Conservation (phyloP, 23 tunicate species). For the Styela plicata region DNA sequence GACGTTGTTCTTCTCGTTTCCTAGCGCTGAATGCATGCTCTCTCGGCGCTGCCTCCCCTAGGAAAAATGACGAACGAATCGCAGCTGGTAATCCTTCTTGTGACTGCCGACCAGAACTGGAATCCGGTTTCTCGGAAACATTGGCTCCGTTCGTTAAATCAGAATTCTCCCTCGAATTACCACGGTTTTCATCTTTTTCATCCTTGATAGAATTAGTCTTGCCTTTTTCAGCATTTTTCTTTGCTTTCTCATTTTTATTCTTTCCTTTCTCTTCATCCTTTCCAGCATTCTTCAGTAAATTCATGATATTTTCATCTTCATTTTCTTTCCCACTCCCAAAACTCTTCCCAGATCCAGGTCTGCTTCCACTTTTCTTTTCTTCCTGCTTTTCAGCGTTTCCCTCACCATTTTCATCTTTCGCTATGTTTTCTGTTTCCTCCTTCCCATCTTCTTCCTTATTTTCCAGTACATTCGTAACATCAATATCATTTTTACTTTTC, state of each 20-base stretch:
- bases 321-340: not conserved
- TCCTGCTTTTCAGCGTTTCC: constrained; percentile 3
- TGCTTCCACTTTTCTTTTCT: not conserved
- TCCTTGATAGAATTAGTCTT: constrained; percentile 4
- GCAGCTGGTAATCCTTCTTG: constrained; percentile 59
- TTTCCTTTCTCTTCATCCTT: not conserved
- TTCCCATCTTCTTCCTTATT: constrained; percentile 21
- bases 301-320: constrained; percentile 1
- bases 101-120: not conserved
- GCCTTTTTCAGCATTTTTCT: constrained; percentile 29
- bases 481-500: constrained; percentile 75
- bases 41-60: constrained; percentile 72
- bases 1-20: constrained; percentile 62
- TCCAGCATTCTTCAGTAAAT: constrained; percentile 17
- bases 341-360: constrained; percentile 2
- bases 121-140: not conserved
- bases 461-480: constrained; percentile 43
- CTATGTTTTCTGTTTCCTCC: not conserved
- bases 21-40: constrained; percentile 86
- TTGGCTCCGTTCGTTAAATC: not conserved
- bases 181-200: not conserved
- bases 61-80: constrained; percentile 73
- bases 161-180: not conserved
- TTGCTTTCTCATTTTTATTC: constrained; percentile 10
- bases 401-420: constrained; percentile 1